phyloP scores from a whole-genome alignment of 2,888 invertebrate species.

The Coenonympha arcania region DNA sequence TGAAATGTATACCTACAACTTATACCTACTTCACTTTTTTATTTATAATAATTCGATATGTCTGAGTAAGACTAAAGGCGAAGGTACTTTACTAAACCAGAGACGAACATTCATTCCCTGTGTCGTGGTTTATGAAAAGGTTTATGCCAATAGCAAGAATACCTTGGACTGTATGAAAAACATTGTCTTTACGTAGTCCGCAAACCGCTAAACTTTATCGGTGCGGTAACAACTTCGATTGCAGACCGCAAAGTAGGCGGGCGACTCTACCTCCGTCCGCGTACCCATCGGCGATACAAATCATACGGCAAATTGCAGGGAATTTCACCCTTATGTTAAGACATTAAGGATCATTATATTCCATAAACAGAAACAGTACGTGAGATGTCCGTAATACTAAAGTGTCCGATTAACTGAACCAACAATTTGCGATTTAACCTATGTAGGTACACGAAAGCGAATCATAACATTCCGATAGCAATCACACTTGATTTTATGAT shows the following conservation, averaged over 20 bases:
- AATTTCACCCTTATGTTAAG: slow-evolving; percentile 34
- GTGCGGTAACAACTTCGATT: slow-evolving; percentile 35
- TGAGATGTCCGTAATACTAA: slow-evolving; percentile 37
- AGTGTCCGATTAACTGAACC: slow-evolving; percentile 52
- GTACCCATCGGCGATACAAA: slow-evolving; percentile 31
- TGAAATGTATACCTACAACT: too few species aligned
- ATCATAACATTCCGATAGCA: slow-evolving; percentile 53
- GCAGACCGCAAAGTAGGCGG: slow-evolving; percentile 33
- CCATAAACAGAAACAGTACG: slow-evolving; percentile 29
- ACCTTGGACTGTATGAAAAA: slow-evolving; percentile 27
- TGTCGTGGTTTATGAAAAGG: neutral
- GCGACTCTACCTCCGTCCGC: slow-evolving; percentile 29
- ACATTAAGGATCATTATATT: slow-evolving; percentile 35
- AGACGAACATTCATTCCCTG: neutral
- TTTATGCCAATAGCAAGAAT: too few species aligned
- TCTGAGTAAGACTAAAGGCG: neutral
- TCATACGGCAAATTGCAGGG: slow-evolving; percentile 29
- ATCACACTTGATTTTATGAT: slow-evolving; percentile 60
- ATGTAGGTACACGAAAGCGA: slow-evolving; percentile 50
- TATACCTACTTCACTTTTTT: too few species aligned
- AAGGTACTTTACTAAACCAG: neutral
- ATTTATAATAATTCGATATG: too few species aligned
- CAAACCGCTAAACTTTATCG: slow-evolving; percentile 38
- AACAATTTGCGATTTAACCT: slow-evolving; percentile 67
- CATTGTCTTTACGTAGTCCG: slow-evolving; percentile 34